Base-by-base conservation (phyloP, 2,113 vertebrate species). In the Anseranas semipalmata region DNA sequence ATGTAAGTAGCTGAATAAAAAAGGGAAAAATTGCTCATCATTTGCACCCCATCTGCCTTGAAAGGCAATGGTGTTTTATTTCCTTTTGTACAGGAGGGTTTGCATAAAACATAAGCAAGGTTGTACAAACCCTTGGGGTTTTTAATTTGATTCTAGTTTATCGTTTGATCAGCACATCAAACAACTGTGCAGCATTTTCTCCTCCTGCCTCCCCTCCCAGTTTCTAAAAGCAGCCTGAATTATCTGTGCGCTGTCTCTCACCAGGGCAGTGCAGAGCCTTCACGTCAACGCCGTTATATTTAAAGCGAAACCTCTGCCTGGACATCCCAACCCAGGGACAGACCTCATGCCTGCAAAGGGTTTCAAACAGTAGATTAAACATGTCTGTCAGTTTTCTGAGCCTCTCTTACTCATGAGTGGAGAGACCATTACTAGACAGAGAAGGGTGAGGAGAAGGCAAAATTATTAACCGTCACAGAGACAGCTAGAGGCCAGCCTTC, bases 161-260 rank as follows among this genome's bases (percentile, higher is more conserved):
- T 96, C 96, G 96, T 96, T 93, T 96, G 94, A 96, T 97, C 94
- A 94, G 90, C 78, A 95, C 77, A 96, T 96, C 94, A 97, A 97
- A 97, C 87, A 93, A 93, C 79, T 48, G 86, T 32, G 75, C 75
- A 78, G 84, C 21, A 21, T 90, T 79, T 93, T 91, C 94, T 89
- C 48, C 75, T 81, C 80, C 63, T 1, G 8, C 59, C 46, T 87
- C 60, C 48, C 41, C 82, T 91, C 75, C 56, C 89, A 28, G 1
- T 76, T 68, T 93, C 90, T 85, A 73, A 89, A 91, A 91, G 55
- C 75, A 89, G 83, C 78, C 41, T 89, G 86, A 94, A 90, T 78
- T 72, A 79, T 7, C 86, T 22, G 10, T 15, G 46, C 60, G 66
- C 66, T 76, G 67, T 30, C 86, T 91, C 85, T 65, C 82, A 46